Evolutionary conservation across 2,888 invertebrate species (phyloP).

Genomic region (Venusia cambrica): DNA sequence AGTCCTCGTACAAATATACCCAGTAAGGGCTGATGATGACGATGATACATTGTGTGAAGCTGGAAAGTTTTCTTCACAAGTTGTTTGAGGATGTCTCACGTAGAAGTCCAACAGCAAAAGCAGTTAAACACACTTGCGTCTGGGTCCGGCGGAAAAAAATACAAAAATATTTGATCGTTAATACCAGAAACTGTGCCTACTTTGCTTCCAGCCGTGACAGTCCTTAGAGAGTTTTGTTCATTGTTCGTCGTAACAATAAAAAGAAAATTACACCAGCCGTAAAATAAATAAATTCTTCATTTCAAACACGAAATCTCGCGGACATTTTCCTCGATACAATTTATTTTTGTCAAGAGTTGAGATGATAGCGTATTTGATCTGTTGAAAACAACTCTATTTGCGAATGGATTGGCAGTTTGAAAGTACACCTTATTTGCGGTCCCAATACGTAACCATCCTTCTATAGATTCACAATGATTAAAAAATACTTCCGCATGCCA

Average conservation of each 20-base stretch:
- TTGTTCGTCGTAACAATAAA: slow-evolving; percentile 31
- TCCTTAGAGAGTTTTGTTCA: slow-evolving; percentile 27
- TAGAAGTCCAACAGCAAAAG: no score
- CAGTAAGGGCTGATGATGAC: no score
- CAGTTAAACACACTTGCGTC: no score
- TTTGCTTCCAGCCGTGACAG: slow-evolving; percentile 22
- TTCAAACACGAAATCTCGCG: slow-evolving; percentile 25
- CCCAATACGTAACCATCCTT: no score
- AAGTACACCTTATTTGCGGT: no score
- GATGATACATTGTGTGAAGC: no score
- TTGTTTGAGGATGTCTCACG: no score
- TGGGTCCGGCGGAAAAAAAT: slow-evolving; percentile 4
- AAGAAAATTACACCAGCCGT: slow-evolving; percentile 31
- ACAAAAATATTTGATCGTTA: slow-evolving; percentile 14
- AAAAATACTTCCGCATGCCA: no score
- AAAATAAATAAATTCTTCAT: slow-evolving; percentile 29
- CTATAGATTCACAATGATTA: no score
- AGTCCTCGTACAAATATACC: no score
- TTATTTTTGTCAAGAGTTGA: slow-evolving; percentile 19
- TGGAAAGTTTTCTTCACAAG: no score
- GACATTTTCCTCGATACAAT: slow-evolving; percentile 27
- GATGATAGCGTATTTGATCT: slow-evolving; percentile 21
- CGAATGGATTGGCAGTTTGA: no score
- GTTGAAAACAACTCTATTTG: slow-evolving; percentile 2
- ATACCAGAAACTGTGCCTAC: slow-evolving; percentile 12